phyloP scores from a whole-genome alignment of 1,140 invertebrate genomes.

The Ceratina australensis region DNA sequence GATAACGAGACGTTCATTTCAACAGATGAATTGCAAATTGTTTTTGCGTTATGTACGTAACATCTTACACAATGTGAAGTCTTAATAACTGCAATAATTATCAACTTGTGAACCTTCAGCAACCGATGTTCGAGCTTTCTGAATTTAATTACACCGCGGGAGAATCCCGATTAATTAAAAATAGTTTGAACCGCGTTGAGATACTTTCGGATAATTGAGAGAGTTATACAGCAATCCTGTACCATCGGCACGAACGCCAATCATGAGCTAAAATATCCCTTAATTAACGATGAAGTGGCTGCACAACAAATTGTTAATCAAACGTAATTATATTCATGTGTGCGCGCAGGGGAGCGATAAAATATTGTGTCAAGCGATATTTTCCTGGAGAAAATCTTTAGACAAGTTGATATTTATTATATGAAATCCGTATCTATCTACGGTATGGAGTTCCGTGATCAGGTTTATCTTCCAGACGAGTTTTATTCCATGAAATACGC shows the following conservation, averaged over 20 bases:
- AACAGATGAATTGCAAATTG: no score
- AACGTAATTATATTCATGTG: neutral
- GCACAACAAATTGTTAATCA: neutral
- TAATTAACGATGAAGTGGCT: conserved; percentile 10
- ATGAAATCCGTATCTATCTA: no score
- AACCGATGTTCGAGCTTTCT: neutral
- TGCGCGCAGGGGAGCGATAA: neutral
- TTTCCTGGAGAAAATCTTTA: neutral
- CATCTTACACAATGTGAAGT: neutral
- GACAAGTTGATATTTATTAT: neutral
- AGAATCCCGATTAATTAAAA: conserved; percentile 1
- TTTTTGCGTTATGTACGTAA: no score
- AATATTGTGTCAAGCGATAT: neutral
- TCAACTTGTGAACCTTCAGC: no score
- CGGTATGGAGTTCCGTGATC: no score
- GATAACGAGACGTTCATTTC: conserved; percentile 3
- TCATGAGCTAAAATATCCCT: conserved; percentile 10
- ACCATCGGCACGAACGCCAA: no score
- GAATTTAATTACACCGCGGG: neutral
- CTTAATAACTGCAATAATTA: neutral
- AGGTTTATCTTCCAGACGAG: conserved; percentile 14
- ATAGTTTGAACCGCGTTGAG: neutral
- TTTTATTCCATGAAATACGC: neutral
- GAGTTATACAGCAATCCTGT: neutral
- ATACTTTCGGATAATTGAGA: conserved; percentile 27